Evolutionary conservation across 2,888 invertebrate genomes (phyloP).

Genomic region (Drosophila pegasa): DNA sequence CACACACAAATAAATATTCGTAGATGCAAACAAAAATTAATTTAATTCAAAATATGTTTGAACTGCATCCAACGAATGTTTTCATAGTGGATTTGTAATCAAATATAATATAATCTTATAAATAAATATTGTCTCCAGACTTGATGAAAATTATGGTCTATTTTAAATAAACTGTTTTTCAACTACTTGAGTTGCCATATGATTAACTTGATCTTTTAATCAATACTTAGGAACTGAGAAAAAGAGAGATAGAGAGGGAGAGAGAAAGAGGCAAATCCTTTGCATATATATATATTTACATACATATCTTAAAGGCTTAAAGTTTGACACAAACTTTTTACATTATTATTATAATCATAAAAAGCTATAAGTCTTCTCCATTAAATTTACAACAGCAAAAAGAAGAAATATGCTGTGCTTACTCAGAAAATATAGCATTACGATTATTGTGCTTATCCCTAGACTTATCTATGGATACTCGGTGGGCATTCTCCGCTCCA

Average conservation of each 20-base stretch:
- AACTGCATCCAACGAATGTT: too few relatives aligned
- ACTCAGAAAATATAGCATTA: background rate
- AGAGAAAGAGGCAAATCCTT: background rate
- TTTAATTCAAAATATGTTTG: background rate
- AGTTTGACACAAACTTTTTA: background rate
- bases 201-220: too few relatives aligned
- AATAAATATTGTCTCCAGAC: too few relatives aligned
- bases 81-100: too few relatives aligned
- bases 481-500: constrained; percentile 7
- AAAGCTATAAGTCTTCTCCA: background rate
- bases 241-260: background rate
- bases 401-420: background rate
- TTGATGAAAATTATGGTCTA: too few relatives aligned
- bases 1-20: background rate
- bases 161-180: too few relatives aligned
- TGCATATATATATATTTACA: background rate
- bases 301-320: background rate
- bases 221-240: too few relatives aligned
- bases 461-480: constrained; percentile 24
- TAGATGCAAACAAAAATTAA: too few relatives aligned
- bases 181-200: too few relatives aligned
- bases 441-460: constrained; percentile 9
- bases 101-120: too few relatives aligned
- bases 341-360: background rate
- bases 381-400: background rate